phyloP scores from a whole-genome alignment of 2,113 vertebrate genomes.

The Raja brachyura region DNA sequence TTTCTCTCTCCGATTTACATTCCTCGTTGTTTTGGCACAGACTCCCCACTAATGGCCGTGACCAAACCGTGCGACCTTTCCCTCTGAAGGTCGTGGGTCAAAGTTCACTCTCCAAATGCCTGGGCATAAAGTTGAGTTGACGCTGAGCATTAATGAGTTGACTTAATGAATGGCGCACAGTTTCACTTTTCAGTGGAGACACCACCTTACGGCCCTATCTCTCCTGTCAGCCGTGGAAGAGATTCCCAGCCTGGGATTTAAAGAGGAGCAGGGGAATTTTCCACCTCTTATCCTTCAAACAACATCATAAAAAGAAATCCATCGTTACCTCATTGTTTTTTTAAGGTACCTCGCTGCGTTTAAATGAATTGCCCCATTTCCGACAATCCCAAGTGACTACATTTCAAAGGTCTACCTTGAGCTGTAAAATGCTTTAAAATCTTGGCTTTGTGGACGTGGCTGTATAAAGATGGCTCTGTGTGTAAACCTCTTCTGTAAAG shows the following conservation, averaged over 20 bases:
- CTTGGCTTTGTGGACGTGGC: neutral
- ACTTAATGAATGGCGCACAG: neutral
- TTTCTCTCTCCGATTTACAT: neutral
- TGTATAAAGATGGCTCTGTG: neutral
- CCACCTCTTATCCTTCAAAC: neutral
- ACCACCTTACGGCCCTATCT: neutral
- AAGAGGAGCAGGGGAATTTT: neutral
- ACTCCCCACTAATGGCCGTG: neutral
- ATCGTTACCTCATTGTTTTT: neutral
- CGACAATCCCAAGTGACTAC: neutral
- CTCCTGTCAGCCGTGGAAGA: neutral
- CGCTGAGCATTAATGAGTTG: neutral
- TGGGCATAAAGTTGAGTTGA: neutral
- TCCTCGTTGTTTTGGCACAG: neutral
- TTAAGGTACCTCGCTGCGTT: neutral
- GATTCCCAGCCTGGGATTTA: neutral
- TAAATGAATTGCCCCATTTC: neutral
- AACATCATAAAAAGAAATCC: neutral
- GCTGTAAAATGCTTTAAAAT: neutral
- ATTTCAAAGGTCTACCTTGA: neutral
- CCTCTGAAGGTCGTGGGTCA: neutral
- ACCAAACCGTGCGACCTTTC: neutral
- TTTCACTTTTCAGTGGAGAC: neutral
- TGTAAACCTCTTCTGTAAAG: neutral
- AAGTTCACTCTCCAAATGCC: neutral